These are phyloP conservation scores for Felis catus DNA, from an alignment of 2,113 vertebrate genomes.

Conservation along the genomic window DNA sequence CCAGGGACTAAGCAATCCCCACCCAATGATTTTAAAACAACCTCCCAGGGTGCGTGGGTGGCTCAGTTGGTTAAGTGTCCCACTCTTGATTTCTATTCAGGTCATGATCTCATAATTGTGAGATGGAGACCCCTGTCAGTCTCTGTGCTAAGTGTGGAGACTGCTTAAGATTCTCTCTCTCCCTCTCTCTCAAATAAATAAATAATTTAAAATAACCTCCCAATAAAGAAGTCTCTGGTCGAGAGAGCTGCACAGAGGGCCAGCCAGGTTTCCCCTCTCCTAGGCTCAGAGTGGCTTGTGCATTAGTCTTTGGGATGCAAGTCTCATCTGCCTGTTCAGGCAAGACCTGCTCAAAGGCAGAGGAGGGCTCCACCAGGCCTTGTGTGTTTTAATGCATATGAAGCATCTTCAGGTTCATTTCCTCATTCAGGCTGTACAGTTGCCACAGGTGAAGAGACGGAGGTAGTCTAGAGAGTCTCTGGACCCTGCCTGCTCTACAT, in stretches of 20 bases:
- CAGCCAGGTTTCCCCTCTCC: not conserved
- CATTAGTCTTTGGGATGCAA: not conserved
- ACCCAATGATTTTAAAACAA: not conserved
- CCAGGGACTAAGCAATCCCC: not conserved
- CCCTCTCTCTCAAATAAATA: no score
- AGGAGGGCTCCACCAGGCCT: not conserved
- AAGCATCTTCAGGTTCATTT: not conserved
- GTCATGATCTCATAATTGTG: no score
- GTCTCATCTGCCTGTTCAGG: not conserved
- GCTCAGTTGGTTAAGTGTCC: no score
- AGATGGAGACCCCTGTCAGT: no score
- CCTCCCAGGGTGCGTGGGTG: not conserved
- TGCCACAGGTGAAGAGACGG: not conserved
- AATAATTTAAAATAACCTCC: not conserved
- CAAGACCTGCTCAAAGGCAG: not conserved
- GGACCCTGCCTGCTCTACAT: not conserved
- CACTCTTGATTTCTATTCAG: no score
- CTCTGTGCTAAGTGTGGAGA: no score
- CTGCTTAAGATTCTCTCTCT: no score
- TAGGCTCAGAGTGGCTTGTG: not conserved
- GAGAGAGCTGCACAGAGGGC: not conserved
- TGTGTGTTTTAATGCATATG: not conserved
- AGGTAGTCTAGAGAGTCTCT: not conserved
- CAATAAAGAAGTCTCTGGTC: not conserved
- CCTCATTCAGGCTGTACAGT: not conserved